Evolutionary conservation across 2,888 invertebrate genomes (phyloP), one percentile per base, ranked within the genome.

Genomic region (Tipula confusa): DNA sequence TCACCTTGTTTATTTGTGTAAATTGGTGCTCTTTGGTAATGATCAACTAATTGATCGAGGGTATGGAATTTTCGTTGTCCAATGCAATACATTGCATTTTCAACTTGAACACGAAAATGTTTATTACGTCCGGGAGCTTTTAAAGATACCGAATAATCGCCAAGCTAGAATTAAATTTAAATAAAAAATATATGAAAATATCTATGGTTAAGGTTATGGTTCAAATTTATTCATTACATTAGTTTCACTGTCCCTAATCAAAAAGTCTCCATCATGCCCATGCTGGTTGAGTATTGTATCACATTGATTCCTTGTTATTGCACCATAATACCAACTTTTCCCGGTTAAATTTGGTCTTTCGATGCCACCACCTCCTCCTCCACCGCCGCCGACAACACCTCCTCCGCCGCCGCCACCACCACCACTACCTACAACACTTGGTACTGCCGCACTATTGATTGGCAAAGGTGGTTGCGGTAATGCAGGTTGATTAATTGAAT

Each of bases 11-110:
- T 97, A 92, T 97, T 97, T 88, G 98, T 98, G 91, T 98, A 99
- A 89, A 99, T 99, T 87, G 99, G 99, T 87, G 99, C 98, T 89
- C 97, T 95, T 92, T 98, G 98, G 92, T 99, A 99, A 91, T 99
- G 99, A 89, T 97, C 96, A 87, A 99, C 98, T 86, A 99, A 93
- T 90, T 97, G 97, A 89, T 99, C 98, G 88, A 99, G 92, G 84
- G 96, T 94, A 87, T 96, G 95, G 91, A 99, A 99, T 91, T 97
- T 97, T 89, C 99, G 95, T 91, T 98, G 98, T 79, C 99, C 99
- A 91, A 99, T 99, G 91, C 97, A 97, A 90, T 97, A 98, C 86
- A 97, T 93, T 85, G 94, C 94, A 86, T 95, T 95, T 89, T 97
- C 97, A 85, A 98, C 97, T 90, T 98, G 98, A 87, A 99, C 98